phyloP scores from a whole-genome alignment of 1,140 invertebrate genomes.

The Matsumurasca onukii region DNA sequence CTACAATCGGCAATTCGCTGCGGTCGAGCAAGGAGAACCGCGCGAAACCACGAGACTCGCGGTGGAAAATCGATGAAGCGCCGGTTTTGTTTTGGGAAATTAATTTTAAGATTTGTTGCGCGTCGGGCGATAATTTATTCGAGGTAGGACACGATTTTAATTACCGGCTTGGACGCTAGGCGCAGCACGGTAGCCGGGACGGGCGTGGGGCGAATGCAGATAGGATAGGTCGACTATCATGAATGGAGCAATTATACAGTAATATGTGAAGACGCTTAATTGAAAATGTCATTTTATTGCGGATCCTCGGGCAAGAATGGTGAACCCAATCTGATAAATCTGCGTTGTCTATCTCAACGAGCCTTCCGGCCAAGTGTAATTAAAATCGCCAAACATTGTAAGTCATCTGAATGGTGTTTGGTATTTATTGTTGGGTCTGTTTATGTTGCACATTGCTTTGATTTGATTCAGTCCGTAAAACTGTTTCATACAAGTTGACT shows the following conservation, averaged over 20 bases:
- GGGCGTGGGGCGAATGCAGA: background rate
- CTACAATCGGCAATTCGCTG: background rate
- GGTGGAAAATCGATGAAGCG: background rate
- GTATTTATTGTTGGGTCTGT: too few species aligned
- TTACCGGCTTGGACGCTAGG: background rate
- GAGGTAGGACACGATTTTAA: background rate
- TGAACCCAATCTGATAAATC: background rate
- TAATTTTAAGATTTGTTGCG: constrained; percentile 17
- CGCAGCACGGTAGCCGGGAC: background rate
- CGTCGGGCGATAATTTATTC: constrained; percentile 7
- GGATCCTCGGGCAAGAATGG: background rate
- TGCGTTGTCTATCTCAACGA: background rate
- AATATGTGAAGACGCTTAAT: constrained; percentile 14
- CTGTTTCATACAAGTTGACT: too few species aligned
- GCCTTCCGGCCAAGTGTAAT: background rate
- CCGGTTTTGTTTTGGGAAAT: constrained; percentile 16
- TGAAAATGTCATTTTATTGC: constrained; percentile 18
- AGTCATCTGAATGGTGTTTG: too few species aligned
- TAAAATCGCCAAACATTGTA: constrained; percentile 6
- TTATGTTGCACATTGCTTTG: too few species aligned
- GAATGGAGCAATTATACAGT: constrained; percentile 2
- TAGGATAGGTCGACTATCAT: background rate
- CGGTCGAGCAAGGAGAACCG: background rate
- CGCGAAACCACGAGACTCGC: background rate
- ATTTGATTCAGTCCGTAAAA: too few species aligned